Evolutionary conservation across 2,888 invertebrate species (phyloP), one percentile per base, ranked within the genome.

Genomic region (Salpingus planirostris): DNA sequence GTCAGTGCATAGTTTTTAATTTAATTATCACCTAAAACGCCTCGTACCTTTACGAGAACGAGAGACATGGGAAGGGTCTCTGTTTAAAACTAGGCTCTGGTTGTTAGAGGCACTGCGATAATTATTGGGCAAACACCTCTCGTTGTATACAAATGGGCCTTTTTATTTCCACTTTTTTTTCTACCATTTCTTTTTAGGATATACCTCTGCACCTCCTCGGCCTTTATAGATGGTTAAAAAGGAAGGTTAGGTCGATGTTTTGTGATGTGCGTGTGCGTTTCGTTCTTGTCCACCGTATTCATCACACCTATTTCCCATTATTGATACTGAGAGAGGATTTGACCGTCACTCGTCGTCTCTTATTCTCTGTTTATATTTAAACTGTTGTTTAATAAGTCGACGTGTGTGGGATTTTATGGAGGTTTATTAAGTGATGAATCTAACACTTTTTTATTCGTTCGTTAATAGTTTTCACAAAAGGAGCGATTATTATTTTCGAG

Each of bases 91-190:
- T 55, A 53, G 54, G 49, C 46, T 46, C 52, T 54, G 31, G 52
- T 59, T 59, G 57, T 43, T 52, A 41, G 26, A 13, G n/a, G 14
- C 15, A 24, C 36, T 52, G 42, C 57, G 58, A 59, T 36, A n/a
- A n/a, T 31, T 27, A 36, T 31, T 27, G 27, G 11, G 24, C 18
- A 36, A 36, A 36, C 29, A 36, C 26, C 25, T 34, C 31, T n/a
- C n/a, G n/a, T n/a, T n/a, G 23, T 24, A 31, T 31, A 36, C 31
- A 35, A 35, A 31, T 27, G 24, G 27, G 27, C 28, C 12, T 35
- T 23, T 29, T 30, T 30, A 26, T 33, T 18, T 33, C 29, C 22
- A 33, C 43, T 42, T n/a, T n/a, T n/a, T n/a, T n/a, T n/a, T n/a
- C n/a, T n/a, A n/a, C n/a, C n/a, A n/a, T n/a, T n/a, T n/a, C n/a